Evolutionary conservation across 2,797 vertebrate species (phyloP).

Genomic region (Lacerta agilis): DNA sequence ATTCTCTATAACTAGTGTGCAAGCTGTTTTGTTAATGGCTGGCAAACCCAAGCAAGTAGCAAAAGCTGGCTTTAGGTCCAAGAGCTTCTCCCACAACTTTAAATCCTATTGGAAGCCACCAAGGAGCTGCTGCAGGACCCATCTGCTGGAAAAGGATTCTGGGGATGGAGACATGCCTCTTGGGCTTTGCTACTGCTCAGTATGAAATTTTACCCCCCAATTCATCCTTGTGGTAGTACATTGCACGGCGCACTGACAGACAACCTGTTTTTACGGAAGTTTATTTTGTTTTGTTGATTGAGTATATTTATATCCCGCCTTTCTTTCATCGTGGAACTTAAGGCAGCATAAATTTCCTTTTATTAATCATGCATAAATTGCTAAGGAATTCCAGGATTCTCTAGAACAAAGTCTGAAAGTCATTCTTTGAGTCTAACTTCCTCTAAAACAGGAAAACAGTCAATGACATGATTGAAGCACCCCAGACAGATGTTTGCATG

Average conservation of each 20-base stretch:
- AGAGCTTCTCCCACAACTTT: neutral
- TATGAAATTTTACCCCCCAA: too few species aligned
- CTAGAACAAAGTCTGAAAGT: neutral
- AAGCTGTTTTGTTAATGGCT: neutral
- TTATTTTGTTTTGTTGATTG: neutral
- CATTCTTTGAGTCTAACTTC: neutral
- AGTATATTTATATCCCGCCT: neutral
- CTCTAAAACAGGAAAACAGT: neutral
- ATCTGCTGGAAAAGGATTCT: neutral
- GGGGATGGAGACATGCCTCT: neutral
- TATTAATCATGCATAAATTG: too few species aligned
- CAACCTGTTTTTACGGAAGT: neutral
- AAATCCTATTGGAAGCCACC: neutral
- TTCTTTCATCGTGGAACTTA: too few species aligned
- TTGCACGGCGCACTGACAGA: neutral
- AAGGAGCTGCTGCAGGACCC: neutral
- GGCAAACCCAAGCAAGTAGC: neutral
- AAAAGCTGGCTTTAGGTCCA: neutral
- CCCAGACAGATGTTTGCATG: neutral
- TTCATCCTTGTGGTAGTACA: neutral
- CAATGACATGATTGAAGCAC: neutral
- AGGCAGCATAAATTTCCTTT: too few species aligned
- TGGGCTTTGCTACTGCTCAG: too few species aligned
- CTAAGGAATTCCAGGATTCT: neutral
- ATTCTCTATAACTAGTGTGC: neutral